phyloP scores from a whole-genome alignment of 2,113 vertebrate species.

The Erythrolamprus reginae region DNA sequence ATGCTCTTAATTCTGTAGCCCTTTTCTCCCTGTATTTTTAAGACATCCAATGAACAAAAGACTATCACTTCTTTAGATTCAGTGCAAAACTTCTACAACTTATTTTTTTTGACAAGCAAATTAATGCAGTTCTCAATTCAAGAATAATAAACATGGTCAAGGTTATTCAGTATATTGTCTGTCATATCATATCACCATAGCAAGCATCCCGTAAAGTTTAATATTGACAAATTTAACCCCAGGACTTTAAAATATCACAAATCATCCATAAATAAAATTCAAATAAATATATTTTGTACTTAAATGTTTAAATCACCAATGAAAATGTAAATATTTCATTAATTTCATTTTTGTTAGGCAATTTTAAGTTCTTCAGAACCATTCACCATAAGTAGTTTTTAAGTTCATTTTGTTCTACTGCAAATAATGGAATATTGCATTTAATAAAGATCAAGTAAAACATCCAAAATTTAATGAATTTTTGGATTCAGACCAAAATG shows the following conservation, averaged over 20 bases:
- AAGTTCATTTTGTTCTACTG: background rate
- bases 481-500: background rate
- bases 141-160: background rate
- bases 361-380: background rate
- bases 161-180: background rate
- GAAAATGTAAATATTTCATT: background rate
- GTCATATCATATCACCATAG: background rate
- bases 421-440: background rate
- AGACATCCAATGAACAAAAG: background rate
- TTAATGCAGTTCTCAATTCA: background rate
- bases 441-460: background rate
- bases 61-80: background rate
- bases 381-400: background rate
- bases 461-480: background rate
- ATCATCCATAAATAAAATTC: background rate
- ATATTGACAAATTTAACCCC: background rate
- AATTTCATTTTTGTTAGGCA: background rate
- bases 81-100: background rate
- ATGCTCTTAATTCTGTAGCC: background rate
- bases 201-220: background rate
- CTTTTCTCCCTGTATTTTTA: too few relatives aligned
- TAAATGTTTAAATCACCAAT: background rate
- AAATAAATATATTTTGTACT: background rate
- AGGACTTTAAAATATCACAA: background rate
- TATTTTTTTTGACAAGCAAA: background rate